A percentile compares a stretch with the other conserved stretches of the same genome.
Evolutionary conservation across 2,797 vertebrate genomes (phyloP).

Genomic region (Antennarius maculatus): DNA sequence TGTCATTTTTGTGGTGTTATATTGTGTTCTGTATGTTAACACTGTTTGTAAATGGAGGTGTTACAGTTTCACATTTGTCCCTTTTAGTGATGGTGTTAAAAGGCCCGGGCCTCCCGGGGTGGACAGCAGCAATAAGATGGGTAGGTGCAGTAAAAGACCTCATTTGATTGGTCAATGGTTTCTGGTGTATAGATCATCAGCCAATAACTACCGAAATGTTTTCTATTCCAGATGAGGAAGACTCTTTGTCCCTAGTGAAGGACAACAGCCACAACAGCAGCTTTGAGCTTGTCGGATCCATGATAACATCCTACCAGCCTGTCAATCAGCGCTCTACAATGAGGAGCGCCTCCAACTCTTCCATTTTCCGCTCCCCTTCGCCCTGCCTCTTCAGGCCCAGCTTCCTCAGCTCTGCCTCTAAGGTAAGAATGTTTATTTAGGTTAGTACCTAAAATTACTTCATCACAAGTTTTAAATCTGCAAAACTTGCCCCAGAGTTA

Average conservation of each 20-base stretch:
- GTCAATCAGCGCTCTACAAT: constrained; percentile 83
- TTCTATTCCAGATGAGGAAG: constrained; percentile 88
- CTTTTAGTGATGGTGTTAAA: constrained; percentile 72
- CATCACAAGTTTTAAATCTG: neutral
- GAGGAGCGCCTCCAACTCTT: constrained; percentile 71
- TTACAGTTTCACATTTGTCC: neutral
- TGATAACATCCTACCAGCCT: constrained; percentile 96
- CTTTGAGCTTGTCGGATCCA: constrained; percentile 93
- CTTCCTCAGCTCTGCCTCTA: constrained; percentile 93
- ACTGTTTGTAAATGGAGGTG: no score
- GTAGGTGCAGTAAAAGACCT: constrained; percentile 60
- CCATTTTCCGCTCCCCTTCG: constrained; percentile 90
- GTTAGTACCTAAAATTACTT: neutral
- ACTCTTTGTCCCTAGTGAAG: constrained; percentile 85
- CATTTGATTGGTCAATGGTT: neutral
- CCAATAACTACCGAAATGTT: no score
- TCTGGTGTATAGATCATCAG: neutral
- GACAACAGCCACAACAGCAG: constrained; percentile 97
- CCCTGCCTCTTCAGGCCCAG: constrained; percentile 92
- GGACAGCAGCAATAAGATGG: constrained; percentile 74
- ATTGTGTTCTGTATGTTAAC: neutral
- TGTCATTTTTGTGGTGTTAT: neutral
- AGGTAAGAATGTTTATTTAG: constrained; percentile 77
- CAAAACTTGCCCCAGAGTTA: neutral
- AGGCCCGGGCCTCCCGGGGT: constrained; percentile 64